A percentile compares a stretch with the other conserved stretches of the same genome.
Evolutionary conservation across 2,888 invertebrate genomes (phyloP).

Genomic region (Chouioia cunea): DNA sequence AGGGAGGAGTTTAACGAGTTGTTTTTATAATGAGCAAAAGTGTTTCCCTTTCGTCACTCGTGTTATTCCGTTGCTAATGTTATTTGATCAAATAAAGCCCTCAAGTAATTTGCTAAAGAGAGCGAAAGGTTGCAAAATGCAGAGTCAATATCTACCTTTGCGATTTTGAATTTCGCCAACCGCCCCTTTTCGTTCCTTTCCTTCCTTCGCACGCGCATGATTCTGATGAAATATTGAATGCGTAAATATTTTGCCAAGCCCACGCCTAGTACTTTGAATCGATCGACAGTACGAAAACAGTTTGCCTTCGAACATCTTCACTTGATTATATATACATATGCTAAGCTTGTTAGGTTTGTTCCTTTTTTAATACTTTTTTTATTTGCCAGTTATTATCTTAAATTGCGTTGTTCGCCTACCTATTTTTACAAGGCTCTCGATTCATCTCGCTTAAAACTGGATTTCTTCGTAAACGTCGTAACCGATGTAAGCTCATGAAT

Average conservation of each 20-base stretch:
- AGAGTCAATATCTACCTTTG: constrained; percentile 31
- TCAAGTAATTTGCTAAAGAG: neutral
- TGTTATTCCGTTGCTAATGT: constrained; percentile 2
- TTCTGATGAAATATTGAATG: constrained; percentile 43
- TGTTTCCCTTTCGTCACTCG: neutral
- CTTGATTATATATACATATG: constrained; percentile 27
- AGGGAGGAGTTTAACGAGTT: no score
- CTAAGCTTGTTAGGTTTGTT: constrained; percentile 16
- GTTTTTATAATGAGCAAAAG: constrained; percentile 15
- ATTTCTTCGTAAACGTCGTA: no score
- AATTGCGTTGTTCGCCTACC: no score
- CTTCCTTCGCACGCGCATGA: neutral
- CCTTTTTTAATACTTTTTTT: constrained; percentile 16
- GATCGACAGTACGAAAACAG: constrained; percentile 38
- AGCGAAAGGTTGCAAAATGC: constrained; percentile 32
- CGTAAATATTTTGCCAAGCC: constrained; percentile 43
- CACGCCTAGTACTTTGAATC: constrained; percentile 19
- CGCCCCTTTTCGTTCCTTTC: neutral
- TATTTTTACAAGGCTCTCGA: no score
- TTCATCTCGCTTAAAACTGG: no score
- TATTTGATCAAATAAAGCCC: constrained; percentile 4
- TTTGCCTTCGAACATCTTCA: constrained; percentile 24
- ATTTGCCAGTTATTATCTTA: no score
- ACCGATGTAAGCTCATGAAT: no score
- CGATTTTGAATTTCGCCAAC: constrained; percentile 32